Percentiles rank a stretch among this genome's conserved stretches.
Evolutionary conservation across 1,140 invertebrate genomes (phyloP).

Genomic region (Triops cancriformis): DNA sequence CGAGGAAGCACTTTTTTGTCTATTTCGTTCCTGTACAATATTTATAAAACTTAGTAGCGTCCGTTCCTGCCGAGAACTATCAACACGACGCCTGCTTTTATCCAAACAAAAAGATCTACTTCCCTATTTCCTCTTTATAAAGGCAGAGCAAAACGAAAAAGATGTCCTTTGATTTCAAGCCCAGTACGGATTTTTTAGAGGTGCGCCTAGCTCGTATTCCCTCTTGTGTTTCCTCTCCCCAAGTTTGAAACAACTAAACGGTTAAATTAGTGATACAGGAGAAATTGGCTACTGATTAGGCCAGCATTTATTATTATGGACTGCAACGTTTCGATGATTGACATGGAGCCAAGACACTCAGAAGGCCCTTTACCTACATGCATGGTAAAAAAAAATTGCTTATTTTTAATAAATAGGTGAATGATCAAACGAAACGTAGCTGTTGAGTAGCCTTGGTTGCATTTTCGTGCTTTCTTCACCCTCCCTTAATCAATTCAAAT

Average conservation of each 20-base stretch:
- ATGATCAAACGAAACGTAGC: too few relatives aligned
- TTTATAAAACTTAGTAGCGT: background rate
- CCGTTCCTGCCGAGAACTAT: background rate
- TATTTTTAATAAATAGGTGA: background rate
- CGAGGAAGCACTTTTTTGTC: background rate
- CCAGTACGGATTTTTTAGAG: background rate
- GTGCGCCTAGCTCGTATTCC: background rate
- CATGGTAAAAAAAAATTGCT: background rate
- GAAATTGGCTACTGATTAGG: background rate
- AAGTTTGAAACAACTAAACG: background rate
- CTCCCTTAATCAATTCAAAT: too few relatives aligned
- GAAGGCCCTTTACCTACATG: background rate
- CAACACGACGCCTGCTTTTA: background rate
- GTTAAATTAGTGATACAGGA: background rate
- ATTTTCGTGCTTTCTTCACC: too few relatives aligned
- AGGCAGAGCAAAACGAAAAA: background rate
- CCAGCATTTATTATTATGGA: background rate
- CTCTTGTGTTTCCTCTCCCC: background rate
- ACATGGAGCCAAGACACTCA: slow-evolving; percentile 14
- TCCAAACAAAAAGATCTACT: background rate
- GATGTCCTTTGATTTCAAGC: background rate
- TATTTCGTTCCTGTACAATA: background rate
- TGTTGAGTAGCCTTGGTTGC: too few relatives aligned
- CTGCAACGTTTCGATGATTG: background rate
- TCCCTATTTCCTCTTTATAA: background rate